Percentiles rank a stretch among this genome's conserved stretches.
Evolutionary conservation across 1,140 invertebrate genomes (phyloP).

Genomic region (Odontomachus brunneus): DNA sequence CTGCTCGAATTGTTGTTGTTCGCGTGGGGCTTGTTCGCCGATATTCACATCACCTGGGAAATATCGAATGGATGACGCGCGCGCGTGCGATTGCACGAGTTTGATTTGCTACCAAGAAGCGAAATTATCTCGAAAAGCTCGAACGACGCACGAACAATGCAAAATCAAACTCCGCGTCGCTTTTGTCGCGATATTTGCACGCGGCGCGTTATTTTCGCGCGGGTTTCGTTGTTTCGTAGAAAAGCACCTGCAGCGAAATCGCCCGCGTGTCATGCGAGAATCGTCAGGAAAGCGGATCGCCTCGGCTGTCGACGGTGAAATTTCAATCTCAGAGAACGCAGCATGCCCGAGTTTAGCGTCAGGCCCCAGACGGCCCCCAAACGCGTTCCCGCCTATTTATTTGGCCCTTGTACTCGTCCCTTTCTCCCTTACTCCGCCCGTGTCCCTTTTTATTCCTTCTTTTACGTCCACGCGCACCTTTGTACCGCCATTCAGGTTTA

Average conservation of each 20-base stretch:
- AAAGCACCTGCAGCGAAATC: not conserved
- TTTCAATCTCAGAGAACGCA: slow-evolving; percentile 19
- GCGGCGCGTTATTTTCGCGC: not conserved
- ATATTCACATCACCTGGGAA: not conserved
- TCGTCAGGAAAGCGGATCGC: not conserved
- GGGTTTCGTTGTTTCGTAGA: not conserved
- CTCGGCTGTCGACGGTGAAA: slow-evolving; percentile 19
- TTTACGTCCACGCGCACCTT: slow-evolving; percentile 60
- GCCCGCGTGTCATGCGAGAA: not conserved
- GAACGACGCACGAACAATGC: not conserved
- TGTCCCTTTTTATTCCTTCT: slow-evolving; percentile 17
- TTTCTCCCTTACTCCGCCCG: slow-evolving; percentile 10
- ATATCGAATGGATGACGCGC: not conserved
- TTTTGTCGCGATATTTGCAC: slow-evolving; percentile 14
- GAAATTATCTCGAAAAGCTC: not conserved
- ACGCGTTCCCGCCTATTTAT: slow-evolving; percentile 55
- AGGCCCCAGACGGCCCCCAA: not conserved
- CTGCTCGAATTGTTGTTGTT: not conserved
- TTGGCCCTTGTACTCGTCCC: slow-evolving; percentile 23
- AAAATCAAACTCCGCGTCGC: not conserved
- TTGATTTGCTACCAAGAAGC: slow-evolving; percentile 20
- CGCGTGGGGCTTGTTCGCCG: not conserved
- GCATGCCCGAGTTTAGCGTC: slow-evolving; percentile 15
- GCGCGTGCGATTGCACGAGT: not conserved
- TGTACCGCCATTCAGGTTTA: slow-evolving; percentile 57